Base-by-base conservation (phyloP, 1,140 invertebrate species). In the Ceratoteleas bidentatus region DNA sequence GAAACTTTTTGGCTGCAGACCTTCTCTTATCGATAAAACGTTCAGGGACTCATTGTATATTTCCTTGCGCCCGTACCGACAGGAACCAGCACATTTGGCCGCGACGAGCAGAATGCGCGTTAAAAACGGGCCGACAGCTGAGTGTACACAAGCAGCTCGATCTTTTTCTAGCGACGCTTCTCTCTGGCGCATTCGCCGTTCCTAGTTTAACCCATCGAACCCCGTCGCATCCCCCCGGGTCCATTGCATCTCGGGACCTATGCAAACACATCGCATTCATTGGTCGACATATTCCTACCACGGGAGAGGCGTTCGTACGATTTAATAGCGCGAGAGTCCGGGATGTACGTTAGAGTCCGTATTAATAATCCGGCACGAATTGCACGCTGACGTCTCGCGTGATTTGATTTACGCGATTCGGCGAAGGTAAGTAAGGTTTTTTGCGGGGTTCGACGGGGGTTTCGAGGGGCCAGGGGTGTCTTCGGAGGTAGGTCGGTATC, bases 251-350 rank as follows among this genome's bases (percentile, higher is more conserved):
- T 85, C 86, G 84, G 81, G 83, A 86, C 87, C 87, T 88, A 88
- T 87, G 86, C 86, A 88, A 88, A 88, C 87, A 88, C 69, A 43
- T 64, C 84, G 85, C 81, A 87, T 88, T 87, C 87, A 88, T 87
- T 81, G 86, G 82, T 68, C 85, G 60, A 84, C 78, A 73, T 86
- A 74, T 77, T 81, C 75, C 72, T 58, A 84, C 56, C 62, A 53
- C 57, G 64, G 61, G 69, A 81, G 69, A 85, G 83, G 84, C 81
- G 84, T 81, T 80, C 68, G 81, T 83, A 79, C 80, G 82, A 85
- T 87, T 86, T 83, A 85, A 87, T 76, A 78, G 74, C 65, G 49
- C 72, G 66, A 75, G 68, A 61, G 60, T 62, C 80, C 73, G 52
- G 66, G 62, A 76, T 75, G 68, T 80, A 83, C 84, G 84, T 85